Evolutionary conservation across 2,888 invertebrate species (phyloP).

Genomic region (Agonopterix arenella): DNA sequence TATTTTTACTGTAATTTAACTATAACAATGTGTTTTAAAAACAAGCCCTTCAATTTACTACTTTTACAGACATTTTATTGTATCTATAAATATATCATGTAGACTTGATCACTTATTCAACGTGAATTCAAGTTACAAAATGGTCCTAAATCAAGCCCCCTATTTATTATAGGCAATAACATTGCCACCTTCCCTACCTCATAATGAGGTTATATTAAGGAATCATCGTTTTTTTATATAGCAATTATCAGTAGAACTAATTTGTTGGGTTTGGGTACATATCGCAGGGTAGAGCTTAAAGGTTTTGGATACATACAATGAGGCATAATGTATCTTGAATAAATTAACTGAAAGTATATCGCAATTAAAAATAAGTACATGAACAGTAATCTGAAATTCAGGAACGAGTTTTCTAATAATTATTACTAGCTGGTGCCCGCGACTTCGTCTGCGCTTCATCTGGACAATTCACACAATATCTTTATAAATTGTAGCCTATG

Average conservation of each 20-base stretch:
- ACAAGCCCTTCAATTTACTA: background rate
- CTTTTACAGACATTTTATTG: slow-evolving; percentile 25
- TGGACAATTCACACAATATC: no score
- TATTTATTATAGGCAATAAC: slow-evolving; percentile 56
- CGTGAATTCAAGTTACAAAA: slow-evolving; percentile 43
- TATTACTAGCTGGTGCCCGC: no score
- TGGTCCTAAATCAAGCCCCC: slow-evolving; percentile 46
- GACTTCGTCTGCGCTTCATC: no score
- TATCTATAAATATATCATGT: slow-evolving; percentile 45
- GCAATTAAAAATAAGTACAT: no score
- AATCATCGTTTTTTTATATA: slow-evolving; percentile 34
- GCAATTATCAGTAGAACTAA: background rate
- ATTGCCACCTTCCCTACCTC: slow-evolving; percentile 44
- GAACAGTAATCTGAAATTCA: no score
- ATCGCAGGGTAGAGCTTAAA: no score
- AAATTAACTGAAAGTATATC: no score
- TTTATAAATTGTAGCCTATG: no score
- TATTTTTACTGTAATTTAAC: slow-evolving; percentile 1
- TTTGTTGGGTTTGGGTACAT: no score
- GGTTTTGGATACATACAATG: no score
- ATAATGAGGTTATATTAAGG: slow-evolving; percentile 50
- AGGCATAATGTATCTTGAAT: no score
- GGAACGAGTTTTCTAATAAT: no score
- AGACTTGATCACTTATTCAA: slow-evolving; percentile 34
- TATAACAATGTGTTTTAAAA: slow-evolving; percentile 1